phyloP scores from a whole-genome alignment of 2,113 vertebrate species.

The Petaurus breviceps region DNA sequence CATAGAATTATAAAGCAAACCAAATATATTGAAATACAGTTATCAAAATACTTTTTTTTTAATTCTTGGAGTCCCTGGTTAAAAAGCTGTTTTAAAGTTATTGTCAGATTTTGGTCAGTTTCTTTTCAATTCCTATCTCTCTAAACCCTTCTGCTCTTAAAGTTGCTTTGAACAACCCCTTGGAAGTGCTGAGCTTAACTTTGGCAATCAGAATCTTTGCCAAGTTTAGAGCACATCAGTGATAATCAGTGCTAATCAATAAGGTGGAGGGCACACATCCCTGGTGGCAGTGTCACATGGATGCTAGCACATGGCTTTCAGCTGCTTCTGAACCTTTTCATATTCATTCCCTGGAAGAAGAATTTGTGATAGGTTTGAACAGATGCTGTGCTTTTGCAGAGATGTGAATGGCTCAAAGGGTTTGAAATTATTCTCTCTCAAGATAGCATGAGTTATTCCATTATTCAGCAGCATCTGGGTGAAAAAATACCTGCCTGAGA shows the following conservation, averaged over 20 bases:
- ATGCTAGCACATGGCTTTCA: neutral
- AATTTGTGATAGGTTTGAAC: constrained; percentile 27
- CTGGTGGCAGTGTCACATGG: neutral
- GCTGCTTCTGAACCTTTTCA: constrained; percentile 45
- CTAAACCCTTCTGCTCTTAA: neutral
- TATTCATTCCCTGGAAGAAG: constrained; percentile 14
- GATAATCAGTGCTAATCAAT: neutral
- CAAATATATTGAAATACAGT: neutral
- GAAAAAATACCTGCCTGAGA: neutral
- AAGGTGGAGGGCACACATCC: neutral
- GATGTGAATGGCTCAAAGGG: neutral
- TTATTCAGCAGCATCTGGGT: neutral
- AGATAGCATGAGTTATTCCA: constrained; percentile 31
- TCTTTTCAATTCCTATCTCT: neutral
- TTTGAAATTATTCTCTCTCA: constrained; percentile 21
- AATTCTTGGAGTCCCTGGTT: neutral
- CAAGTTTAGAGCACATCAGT: fast-evolving
- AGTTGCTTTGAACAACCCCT: neutral
- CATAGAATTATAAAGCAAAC: neutral
- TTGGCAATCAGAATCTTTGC: neutral
- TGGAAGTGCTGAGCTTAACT: neutral
- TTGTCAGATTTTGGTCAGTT: neutral
- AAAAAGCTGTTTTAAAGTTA: neutral
- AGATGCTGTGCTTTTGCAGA: constrained; percentile 61
- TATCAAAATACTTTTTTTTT: neutral